phyloP scores from a whole-genome alignment of 2,797 vertebrate species.

The Rhinophrynus dorsalis region DNA sequence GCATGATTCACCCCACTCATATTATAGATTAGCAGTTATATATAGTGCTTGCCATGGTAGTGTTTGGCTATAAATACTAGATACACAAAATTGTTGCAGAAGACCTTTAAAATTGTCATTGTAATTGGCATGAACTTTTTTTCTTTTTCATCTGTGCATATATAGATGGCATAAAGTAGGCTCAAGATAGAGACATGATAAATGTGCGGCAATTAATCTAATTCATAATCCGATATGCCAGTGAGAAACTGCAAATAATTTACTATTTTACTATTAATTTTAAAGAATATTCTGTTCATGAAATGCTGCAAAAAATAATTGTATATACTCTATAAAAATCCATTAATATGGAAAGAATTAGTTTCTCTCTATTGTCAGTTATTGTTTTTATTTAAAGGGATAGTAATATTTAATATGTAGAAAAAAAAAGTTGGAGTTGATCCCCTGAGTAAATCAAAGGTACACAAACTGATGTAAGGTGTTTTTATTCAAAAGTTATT shows the following conservation, averaged over 20 bases:
- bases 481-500: too few relatives aligned
- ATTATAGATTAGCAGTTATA: slow-evolving; percentile 31
- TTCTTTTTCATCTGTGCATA: background rate
- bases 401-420: too few relatives aligned
- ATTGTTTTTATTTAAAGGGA: too few relatives aligned
- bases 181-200: background rate
- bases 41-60: slow-evolving; percentile 28
- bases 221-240: background rate
- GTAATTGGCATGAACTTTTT: slow-evolving; percentile 5
- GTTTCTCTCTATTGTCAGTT: too few relatives aligned
- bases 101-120: slow-evolving; percentile 21
- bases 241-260: background rate
- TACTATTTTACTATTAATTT: background rate
- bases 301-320: too few relatives aligned
- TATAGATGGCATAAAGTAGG: background rate
- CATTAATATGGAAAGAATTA: too few relatives aligned
- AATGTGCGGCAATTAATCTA: background rate
- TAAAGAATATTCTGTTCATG: too few relatives aligned
- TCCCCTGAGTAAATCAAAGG: too few relatives aligned
- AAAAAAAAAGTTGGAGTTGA: too few relatives aligned
- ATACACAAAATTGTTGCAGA: slow-evolving; percentile 14
- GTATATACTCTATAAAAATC: too few relatives aligned
- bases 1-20: slow-evolving; percentile 36
- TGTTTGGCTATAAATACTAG: slow-evolving; percentile 28
- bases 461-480: too few relatives aligned